phyloP scores from a whole-genome alignment of 2,888 invertebrate genomes.

The Ophion slaviceki region DNA sequence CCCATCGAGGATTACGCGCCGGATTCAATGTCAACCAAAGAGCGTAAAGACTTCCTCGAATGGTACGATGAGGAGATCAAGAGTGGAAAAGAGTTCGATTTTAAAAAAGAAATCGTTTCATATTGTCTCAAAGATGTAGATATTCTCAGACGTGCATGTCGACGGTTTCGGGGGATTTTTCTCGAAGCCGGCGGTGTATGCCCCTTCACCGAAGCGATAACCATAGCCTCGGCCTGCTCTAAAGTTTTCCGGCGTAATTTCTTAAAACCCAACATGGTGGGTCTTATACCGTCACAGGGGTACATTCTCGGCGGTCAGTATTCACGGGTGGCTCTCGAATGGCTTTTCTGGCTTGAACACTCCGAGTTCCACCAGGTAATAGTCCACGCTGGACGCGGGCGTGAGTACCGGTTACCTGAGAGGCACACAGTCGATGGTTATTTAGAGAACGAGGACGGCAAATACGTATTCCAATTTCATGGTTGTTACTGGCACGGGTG shows the following conservation, averaged over 20 bases:
- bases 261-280: conserved; percentile 20
- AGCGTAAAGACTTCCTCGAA: not conserved
- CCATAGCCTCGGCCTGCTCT: conserved; percentile 9
- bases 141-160: too few relatives aligned
- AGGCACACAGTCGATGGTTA: too few relatives aligned
- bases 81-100: too few relatives aligned
- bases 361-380: conserved; percentile 1
- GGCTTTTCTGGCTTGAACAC: conserved; percentile 44
- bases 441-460: too few relatives aligned
- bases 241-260: conserved; percentile 34
- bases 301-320: conserved; percentile 17
- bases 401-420: too few relatives aligned
- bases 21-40: too few relatives aligned
- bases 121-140: not conserved
- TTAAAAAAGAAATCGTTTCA: too few relatives aligned
- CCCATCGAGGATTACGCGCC: too few relatives aligned
- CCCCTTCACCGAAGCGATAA: too few relatives aligned
- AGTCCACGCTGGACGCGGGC: conserved; percentile 21
- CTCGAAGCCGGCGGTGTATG: not conserved
- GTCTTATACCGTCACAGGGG: conserved; percentile 39
- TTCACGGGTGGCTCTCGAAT: conserved; percentile 12
- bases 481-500: conserved; percentile 36
- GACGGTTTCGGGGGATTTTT: too few relatives aligned
- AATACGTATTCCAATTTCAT: too few relatives aligned
- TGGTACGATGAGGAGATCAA: not conserved